These are phyloP conservation scores for Leucoma salicis DNA, from an alignment of 2,888 invertebrate species.

Conservation along the genomic window DNA sequence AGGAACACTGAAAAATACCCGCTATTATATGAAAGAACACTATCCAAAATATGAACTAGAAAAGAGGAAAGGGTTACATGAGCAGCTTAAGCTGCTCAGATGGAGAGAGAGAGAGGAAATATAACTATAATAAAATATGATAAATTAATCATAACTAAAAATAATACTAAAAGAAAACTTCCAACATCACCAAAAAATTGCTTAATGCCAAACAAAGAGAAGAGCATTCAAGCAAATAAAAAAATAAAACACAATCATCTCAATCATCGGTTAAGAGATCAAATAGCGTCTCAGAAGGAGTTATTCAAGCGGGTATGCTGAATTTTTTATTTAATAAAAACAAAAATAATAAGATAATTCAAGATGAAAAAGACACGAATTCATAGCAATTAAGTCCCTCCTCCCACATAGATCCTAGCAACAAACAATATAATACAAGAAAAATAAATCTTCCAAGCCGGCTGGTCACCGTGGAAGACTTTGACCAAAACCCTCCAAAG, in stretches of 20 bases:
- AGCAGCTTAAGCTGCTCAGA: background rate
- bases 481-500: too few species aligned
- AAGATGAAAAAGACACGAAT: background rate
- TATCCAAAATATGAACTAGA: background rate
- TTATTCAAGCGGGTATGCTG: background rate
- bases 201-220: background rate
- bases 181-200: background rate
- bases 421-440: background rate
- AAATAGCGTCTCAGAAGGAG: background rate
- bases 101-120: background rate
- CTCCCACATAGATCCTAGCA: background rate
- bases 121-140: slow-evolving; percentile 1
- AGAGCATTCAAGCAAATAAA: background rate
- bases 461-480: too few species aligned
- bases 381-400: background rate
- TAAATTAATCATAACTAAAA: background rate
- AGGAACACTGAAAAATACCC: background rate
- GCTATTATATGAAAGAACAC: background rate
- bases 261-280: background rate
- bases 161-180: background rate
- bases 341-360: background rate
- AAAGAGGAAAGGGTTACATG: background rate
- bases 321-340: background rate
- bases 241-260: background rate
- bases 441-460: background rate